A percentile compares a stretch with the other conserved stretches of the same genome.
phyloP scores from a whole-genome alignment of 2,797 vertebrate species.

The Gymnocypris eckloni region DNA sequence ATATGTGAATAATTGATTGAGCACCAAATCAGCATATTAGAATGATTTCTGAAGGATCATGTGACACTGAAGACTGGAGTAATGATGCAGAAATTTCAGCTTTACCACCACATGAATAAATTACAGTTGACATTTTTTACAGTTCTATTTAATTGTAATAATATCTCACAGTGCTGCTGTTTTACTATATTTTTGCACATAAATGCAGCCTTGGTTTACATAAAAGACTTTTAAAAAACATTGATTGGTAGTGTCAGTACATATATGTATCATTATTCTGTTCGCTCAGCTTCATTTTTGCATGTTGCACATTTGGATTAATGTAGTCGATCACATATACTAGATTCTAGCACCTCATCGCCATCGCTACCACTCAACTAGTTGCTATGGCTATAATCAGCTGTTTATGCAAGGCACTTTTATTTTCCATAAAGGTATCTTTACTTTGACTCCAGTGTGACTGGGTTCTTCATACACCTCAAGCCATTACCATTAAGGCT shows the following conservation, averaged over 20 bases:
- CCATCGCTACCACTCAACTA: background rate
- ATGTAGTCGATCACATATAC: background rate
- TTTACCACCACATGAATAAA: too few species aligned
- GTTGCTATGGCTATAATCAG: conserved; percentile 3
- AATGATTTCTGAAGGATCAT: too few species aligned
- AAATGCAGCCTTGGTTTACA: background rate
- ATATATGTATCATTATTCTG: background rate
- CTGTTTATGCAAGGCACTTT: background rate
- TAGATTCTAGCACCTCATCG: conserved; percentile 7
- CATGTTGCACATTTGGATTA: background rate
- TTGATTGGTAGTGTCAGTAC: background rate
- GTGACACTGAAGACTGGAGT: background rate
- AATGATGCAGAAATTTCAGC: too few species aligned
- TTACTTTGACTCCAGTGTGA: conserved; percentile 26
- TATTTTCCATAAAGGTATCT: conserved; percentile 19
- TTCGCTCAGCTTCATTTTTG: background rate
- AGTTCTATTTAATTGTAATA: background rate
- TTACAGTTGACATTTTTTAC: too few species aligned
- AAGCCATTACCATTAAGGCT: background rate
- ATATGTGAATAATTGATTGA: background rate
- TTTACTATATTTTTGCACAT: background rate
- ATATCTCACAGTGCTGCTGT: background rate
- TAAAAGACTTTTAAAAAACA: background rate
- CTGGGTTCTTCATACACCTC: conserved; percentile 9
- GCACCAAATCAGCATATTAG: background rate